Percentiles rank a stretch among this genome's conserved stretches.
phyloP scores from a whole-genome alignment of 1,140 invertebrate species.

The Monomorium pharaonis region DNA sequence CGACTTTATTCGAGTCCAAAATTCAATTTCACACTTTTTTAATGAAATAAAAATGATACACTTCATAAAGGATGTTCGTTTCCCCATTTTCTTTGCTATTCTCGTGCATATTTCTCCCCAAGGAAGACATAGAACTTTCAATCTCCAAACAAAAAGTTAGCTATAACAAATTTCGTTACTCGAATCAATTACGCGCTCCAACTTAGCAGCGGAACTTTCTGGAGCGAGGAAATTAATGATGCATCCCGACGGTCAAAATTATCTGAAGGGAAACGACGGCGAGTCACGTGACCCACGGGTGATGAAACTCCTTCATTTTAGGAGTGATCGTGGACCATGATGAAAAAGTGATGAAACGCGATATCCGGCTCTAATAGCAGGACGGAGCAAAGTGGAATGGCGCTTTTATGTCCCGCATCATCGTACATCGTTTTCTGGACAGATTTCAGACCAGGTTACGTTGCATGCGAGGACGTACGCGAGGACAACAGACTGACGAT shows the following conservation, averaged over 20 bases:
- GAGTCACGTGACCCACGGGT: slow-evolving; percentile 23
- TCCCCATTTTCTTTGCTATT: background rate
- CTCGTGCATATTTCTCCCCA: background rate
- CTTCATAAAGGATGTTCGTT: background rate
- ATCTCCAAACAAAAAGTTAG: slow-evolving; percentile 27
- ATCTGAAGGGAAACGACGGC: slow-evolving; percentile 11
- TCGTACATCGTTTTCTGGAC: slow-evolving; percentile 17
- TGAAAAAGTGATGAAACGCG: slow-evolving; percentile 38
- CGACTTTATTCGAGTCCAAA: background rate
- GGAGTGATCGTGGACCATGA: background rate
- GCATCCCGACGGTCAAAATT: slow-evolving; percentile 38
- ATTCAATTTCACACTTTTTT: background rate
- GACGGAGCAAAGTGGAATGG: slow-evolving; percentile 8
- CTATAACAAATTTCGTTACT: slow-evolving; percentile 36
- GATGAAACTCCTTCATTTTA: slow-evolving; percentile 35
- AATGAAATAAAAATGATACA: slow-evolving; percentile 7
- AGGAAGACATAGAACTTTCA: background rate
- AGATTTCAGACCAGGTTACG: slow-evolving; percentile 22
- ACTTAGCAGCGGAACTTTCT: slow-evolving; percentile 31
- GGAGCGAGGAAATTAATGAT: slow-evolving; percentile 51
- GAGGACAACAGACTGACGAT: background rate
- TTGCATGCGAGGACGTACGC: background rate
- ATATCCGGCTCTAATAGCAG: slow-evolving; percentile 52
- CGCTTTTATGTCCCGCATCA: slow-evolving; percentile 36
- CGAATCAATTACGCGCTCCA: slow-evolving; percentile 44